Evolutionary conservation across 2,888 invertebrate species (phyloP).

Genomic region (Phalera bucephala): DNA sequence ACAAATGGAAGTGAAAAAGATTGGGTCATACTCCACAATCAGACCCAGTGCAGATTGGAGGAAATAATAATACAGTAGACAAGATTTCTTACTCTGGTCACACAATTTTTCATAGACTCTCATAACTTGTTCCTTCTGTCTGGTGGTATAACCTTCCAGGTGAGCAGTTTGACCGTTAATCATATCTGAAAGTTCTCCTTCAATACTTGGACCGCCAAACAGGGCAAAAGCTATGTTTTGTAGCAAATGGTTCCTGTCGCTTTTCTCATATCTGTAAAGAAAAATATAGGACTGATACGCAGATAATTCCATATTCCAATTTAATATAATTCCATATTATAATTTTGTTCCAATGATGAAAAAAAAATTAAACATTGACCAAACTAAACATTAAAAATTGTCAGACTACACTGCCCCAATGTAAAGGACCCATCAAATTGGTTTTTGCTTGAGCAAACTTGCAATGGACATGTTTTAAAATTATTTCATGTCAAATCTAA

Average conservation of each 20-base stretch:
- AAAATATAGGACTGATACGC: not conserved
- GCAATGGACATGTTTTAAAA: too few species aligned
- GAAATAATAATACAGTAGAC: too few species aligned
- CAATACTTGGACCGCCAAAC: slow-evolving; percentile 75
- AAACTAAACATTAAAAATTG: too few species aligned
- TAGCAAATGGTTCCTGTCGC: slow-evolving; percentile 72
- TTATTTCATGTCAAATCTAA: too few species aligned
- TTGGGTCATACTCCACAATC: too few species aligned
- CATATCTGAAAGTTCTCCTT: slow-evolving; percentile 55
- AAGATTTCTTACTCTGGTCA: slow-evolving; percentile 75
- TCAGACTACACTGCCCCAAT: too few species aligned
- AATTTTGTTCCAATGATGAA: not conserved
- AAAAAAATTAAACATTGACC: too few species aligned
- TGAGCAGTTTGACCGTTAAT: slow-evolving; percentile 38
- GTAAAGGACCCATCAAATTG: too few species aligned
- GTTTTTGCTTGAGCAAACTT: too few species aligned
- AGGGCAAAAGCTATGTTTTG: slow-evolving; percentile 83
- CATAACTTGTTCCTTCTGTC: slow-evolving; percentile 65
- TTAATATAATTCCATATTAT: slow-evolving; percentile 1
- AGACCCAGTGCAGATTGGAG: too few species aligned
- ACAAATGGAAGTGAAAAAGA: too few species aligned
- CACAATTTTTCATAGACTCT: slow-evolving; percentile 69
- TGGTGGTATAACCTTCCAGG: slow-evolving; percentile 66
- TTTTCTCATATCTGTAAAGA: slow-evolving; percentile 74
- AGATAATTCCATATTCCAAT: not conserved